Conservation (phyloP, 2,797 vertebrate species). For the Xiphorhynchus erythropygius region DNA sequence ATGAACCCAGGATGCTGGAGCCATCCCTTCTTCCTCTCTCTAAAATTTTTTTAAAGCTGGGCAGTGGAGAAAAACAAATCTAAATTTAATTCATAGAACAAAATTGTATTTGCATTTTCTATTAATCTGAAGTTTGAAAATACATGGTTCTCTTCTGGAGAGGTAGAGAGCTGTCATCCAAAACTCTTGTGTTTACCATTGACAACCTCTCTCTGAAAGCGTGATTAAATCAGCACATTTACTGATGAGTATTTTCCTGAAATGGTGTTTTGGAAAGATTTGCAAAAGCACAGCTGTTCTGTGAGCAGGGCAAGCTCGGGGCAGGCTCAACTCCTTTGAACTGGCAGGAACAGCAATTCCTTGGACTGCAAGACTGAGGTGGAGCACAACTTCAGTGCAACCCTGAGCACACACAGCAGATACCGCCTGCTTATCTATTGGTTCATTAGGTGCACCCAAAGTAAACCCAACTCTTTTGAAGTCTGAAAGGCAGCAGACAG, state of each 20-base stretch:
- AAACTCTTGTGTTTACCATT: background rate
- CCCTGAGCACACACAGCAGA: background rate
- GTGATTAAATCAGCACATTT: background rate
- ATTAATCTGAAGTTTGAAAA: background rate
- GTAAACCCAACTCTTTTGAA: background rate
- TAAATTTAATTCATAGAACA: background rate
- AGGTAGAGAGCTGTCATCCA: background rate
- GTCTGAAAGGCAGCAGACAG: background rate
- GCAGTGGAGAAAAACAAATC: background rate
- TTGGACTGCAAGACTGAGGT: background rate
- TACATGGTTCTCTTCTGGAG: background rate
- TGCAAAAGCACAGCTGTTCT: background rate
- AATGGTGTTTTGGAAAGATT: background rate
- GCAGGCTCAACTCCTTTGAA: background rate
- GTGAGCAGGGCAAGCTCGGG: background rate
- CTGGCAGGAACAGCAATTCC: background rate
- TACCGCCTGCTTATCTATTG: background rate
- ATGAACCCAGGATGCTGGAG: background rate
- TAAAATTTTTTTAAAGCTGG: background rate
- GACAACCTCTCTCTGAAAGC: background rate
- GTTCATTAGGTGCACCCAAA: background rate
- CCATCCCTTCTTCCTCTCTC: background rate
- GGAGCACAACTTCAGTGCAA: background rate
- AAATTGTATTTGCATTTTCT: background rate
- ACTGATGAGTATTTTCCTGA: background rate